Evolutionary conservation across 2,888 invertebrate genomes (phyloP).

Genomic region (Nesidiocoris tenuis): DNA sequence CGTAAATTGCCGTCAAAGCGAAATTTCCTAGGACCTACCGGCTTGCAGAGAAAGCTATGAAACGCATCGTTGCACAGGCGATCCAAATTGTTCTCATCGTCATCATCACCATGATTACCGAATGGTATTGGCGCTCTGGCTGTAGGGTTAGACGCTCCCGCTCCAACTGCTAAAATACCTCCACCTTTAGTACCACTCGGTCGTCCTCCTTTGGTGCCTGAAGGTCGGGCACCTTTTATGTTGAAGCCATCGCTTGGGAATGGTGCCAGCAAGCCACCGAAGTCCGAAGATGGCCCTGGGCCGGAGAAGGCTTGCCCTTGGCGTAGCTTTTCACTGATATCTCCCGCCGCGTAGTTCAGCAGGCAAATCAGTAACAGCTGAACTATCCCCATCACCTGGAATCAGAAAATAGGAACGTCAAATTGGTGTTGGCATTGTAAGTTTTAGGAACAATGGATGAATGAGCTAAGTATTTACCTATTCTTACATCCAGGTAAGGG

Average conservation of each 20-base stretch:
- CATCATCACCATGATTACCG: slow-evolving; percentile 30
- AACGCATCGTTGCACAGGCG: slow-evolving; percentile 47
- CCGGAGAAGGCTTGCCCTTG: slow-evolving; percentile 25
- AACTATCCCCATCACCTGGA: slow-evolving; percentile 32
- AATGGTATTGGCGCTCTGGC: slow-evolving; percentile 30
- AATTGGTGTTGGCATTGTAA: not conserved
- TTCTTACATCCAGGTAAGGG: too few species aligned
- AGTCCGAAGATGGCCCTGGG: slow-evolving; percentile 17
- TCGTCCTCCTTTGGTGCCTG: slow-evolving; percentile 24
- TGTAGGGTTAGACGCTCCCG: slow-evolving; percentile 10
- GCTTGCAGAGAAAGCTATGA: slow-evolving; percentile 47
- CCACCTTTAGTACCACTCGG: slow-evolving; percentile 18
- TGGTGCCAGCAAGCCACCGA: slow-evolving; percentile 38
- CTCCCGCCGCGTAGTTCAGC: slow-evolving; percentile 29
- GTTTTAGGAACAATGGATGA: too few species aligned
- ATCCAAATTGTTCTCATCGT: slow-evolving; percentile 44
- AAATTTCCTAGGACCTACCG: slow-evolving; percentile 29
- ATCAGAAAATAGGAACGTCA: slow-evolving; percentile 7
- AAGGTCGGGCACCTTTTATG: slow-evolving; percentile 19
- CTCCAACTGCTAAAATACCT: not conserved
- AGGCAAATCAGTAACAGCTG: slow-evolving; percentile 18
- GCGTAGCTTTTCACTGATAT: slow-evolving; percentile 43
- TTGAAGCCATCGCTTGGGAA: slow-evolving; percentile 7
- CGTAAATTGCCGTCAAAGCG: slow-evolving; percentile 45
- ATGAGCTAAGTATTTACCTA: too few species aligned